Evolutionary conservation across 2,888 invertebrate species (phyloP), one percentile per base, ranked within the genome.

Genomic region (Trissolcus japonicus): DNA sequence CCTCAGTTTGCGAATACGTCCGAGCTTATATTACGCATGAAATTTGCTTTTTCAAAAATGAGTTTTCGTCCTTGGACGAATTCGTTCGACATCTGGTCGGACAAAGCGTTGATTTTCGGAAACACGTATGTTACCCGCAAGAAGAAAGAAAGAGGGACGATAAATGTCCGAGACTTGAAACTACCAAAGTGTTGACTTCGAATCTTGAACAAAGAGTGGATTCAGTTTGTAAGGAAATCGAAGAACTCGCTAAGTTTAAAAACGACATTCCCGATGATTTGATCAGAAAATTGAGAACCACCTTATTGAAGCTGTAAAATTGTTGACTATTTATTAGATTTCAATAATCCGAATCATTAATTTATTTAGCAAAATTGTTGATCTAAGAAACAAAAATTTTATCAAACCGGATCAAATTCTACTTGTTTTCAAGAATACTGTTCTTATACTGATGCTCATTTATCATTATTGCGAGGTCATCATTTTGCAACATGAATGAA

Each of bases 1-100:
- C 83, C 0, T 67, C 76, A 0, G 68, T 86, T 2, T 81, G 79
- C 11, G 82, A 82, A 14, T 76, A 74, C 7, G 75, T 88, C 25
- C 82, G 83, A 0, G 82, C 82, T 0, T 89, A 86, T 57, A 78
- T 89, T 0, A 82, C 82, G 0, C 80, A 80, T 7, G 75, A 73
- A 11, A 9, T 54, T 9, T 80, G 80, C 29, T 35, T 35, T 11
- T 81, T 82, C 25, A 40, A 71, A 7, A 63, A 82, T 2, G 78
- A 81, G 40, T 84, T 84, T 29, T 4, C 76, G 0, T 73, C 80
- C 4, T 13, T 79, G 2, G 78, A 79, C 2, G 59, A 76, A 16
- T 87, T 84, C 54, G 41, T 86, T 9, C 57, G 55, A n/a, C 19
- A 80, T 9, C 72, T 85, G 13, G 9, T 55, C 4, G 16, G 41